phyloP scores from a whole-genome alignment of 2,113 vertebrate species.

The Tetrao urogallus region DNA sequence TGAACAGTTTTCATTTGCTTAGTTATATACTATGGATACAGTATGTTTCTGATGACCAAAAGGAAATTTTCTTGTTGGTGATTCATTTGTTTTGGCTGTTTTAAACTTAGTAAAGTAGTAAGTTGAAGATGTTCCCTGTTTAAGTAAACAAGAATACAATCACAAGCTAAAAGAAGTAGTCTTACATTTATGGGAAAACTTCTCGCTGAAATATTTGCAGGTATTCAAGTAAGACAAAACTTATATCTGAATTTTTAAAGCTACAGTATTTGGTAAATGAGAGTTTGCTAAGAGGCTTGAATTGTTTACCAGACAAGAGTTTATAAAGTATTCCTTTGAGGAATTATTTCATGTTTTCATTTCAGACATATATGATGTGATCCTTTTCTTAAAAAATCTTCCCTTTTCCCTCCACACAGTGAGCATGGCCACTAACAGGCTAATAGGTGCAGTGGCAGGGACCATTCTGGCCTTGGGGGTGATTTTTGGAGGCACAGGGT shows the following conservation, averaged over 20 bases:
- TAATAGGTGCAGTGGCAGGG: constrained; percentile 99
- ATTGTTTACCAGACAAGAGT: background rate
- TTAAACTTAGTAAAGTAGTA: background rate
- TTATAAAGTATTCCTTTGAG: constrained; percentile 38
- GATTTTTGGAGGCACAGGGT: constrained; percentile 99
- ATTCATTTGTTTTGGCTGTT: background rate
- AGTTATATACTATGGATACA: constrained; percentile 3
- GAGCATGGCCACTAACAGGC: constrained; percentile 99
- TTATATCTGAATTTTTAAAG: background rate
- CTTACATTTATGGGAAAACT: background rate
- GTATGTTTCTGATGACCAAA: constrained; percentile 36
- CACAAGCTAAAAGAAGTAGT: background rate
- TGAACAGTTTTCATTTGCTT: background rate
- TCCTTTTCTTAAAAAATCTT: constrained; percentile 76
- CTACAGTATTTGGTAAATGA: background rate
- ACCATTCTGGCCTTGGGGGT: constrained; percentile 99
- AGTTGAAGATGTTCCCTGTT: background rate
- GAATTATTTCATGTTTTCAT: constrained; percentile 59
- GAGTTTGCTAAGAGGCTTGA: background rate
- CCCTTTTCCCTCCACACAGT: constrained; percentile 98
- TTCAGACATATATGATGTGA: constrained; percentile 60
- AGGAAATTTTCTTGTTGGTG: background rate
- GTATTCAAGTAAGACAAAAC: background rate
- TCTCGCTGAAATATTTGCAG: background rate
- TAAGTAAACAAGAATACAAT: background rate